Base-by-base conservation (phyloP, 2,797 vertebrate genomes). In the Octomys mimax region DNA sequence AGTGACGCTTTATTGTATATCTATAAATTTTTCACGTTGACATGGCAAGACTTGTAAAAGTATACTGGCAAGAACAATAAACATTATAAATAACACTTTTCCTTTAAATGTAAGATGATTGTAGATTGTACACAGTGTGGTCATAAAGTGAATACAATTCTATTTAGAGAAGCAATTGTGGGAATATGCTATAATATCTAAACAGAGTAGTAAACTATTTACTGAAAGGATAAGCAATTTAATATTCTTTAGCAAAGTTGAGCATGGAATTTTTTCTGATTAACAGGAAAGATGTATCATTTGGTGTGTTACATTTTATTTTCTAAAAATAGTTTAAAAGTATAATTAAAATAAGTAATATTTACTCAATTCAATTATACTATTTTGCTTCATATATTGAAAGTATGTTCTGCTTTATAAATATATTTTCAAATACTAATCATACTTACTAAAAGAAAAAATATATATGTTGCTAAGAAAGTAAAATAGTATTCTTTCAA, bases 11-110 rank as follows among this genome's bases (percentile, higher is more conserved):
- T 98, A 92, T 89, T 92, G 42, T 71, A 87, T 24, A 90, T 91
- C 89, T 97, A 97, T 96, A 94, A 54, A 68, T 98, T 96, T 96
- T 94, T 98, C 94, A 46, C 16, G 1, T 39, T 90, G 87, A 95
- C 81, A 70, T 96, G 70, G 93, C 66, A 91, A 91, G 46, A 92
- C 91, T 97, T 90, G 26, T 96, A 95, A 98, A 97, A 97, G 92
- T 94, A 62, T 91, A 59, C 83, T 93, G 89, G 71, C 21, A 64
- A 88, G 89, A 52, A 57, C 0, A 28, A 90, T 88, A 86, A 88
- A 95, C 90, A 31, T 96, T 96, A 87, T 85, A 97, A 95, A 95
- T 89, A 59, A 62, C 10, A 39, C 70, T 87, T 95, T 97, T 95
- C 84, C 71, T 14, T 26, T 95, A 95, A 97, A 94, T 97, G 68